phyloP scores from a whole-genome alignment of 2,797 vertebrate genomes.

The Lagodon rhomboides region DNA sequence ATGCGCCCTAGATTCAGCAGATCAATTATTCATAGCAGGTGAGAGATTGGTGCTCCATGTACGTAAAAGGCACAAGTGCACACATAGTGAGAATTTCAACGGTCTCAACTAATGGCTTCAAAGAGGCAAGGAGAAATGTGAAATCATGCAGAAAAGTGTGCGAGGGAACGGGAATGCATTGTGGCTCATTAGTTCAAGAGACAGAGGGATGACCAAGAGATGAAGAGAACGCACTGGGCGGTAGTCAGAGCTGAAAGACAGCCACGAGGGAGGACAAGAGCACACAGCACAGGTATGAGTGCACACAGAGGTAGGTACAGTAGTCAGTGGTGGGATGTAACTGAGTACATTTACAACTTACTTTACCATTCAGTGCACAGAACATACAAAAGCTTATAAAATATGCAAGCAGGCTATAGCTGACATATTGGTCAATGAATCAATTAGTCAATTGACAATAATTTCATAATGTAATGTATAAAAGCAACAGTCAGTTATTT shows the following conservation, averaged over 20 bases:
- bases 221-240: slow-evolving; percentile 14
- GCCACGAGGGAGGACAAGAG: slow-evolving; percentile 28
- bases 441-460: no score
- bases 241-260: slow-evolving; percentile 51
- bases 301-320: background rate
- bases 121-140: slow-evolving; percentile 60
- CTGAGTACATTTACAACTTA: background rate
- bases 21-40: slow-evolving; percentile 88
- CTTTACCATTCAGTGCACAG: no score
- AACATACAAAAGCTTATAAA: no score
- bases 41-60: slow-evolving; percentile 73
- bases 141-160: slow-evolving; percentile 75
- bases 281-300: slow-evolving; percentile 7
- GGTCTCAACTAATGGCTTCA: slow-evolving; percentile 67
- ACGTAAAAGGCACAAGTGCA: slow-evolving; percentile 47
- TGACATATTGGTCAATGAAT: no score
- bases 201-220: slow-evolving; percentile 48
- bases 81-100: slow-evolving; percentile 37
- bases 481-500: no score
- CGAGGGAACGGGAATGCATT: slow-evolving; percentile 42
- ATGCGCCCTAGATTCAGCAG: slow-evolving; percentile 81
- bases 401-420: no score
- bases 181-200: slow-evolving; percentile 70
- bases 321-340: slow-evolving; percentile 3
- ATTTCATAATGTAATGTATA: no score